Evolutionary conservation across 2,888 invertebrate species (phyloP), one percentile per base, ranked within the genome.

Genomic region (Mystacides longicornis): DNA sequence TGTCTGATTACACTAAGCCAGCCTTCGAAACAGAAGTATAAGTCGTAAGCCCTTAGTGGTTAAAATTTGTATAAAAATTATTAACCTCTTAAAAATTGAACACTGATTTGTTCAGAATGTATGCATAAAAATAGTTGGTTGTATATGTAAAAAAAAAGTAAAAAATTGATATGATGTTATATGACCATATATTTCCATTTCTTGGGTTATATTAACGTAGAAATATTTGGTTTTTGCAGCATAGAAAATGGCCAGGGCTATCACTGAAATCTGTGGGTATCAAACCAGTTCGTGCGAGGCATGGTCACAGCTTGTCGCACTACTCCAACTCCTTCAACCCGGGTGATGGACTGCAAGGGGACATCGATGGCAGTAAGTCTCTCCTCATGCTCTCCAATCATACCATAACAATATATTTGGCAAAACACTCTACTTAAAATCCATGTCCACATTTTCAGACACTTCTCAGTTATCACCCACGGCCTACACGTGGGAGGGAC

Each of bases 261-360:
- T 85, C 86, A 52, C 74, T 94, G 63, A 95, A 95, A 74, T 91
- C 89, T 31, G 92, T 92, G 0, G 91, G 92, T 3, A 90, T 93
- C 64, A 96, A 96, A 71, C 85, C 89, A 47, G 71, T 72, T 0
- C 66, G 76, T 0, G 63, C 74, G 9, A 69, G 70, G 55, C 69
- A 69, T 56, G 72, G 2, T 69, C 70, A 11, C 65, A 65, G 2
- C 57, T 65, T 18, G 63, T 64, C 11, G 4, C 37, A 45, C 45
- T 45, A 20, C 45, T 20, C 20, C 14, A 14, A 19, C 66, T 66
- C 49, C 14, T 45, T 43, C 19, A 23, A 20, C 61, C 67, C 22
- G 60, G 65, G n/a, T 64, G 64, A 43, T 65, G 65, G 60, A 59
- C 62, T 47, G 67, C 66, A 60, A 64, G 68, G 18, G 66, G 64